Evolutionary conservation across 2,113 vertebrate species (phyloP).

Genomic region (Symphodus melops): DNA sequence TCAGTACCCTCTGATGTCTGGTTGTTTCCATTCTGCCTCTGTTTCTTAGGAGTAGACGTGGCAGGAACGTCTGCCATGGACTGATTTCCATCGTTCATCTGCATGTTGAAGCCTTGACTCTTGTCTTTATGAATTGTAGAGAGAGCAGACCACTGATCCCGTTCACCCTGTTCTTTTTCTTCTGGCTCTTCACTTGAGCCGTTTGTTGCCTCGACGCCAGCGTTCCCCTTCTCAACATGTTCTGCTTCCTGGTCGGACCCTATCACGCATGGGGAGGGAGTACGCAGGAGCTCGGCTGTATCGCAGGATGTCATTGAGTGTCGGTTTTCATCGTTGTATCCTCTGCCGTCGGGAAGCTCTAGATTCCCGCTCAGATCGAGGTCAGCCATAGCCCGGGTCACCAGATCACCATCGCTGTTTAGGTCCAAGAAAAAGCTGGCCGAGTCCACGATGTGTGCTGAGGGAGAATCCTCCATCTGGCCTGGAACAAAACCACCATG

Average conservation of each 20-base stretch:
- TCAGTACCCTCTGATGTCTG: conserved; percentile 4
- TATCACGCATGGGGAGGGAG: conserved; percentile 48
- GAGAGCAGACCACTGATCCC: conserved; percentile 54
- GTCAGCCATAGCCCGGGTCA: conserved; percentile 74
- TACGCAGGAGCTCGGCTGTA: conserved; percentile 64
- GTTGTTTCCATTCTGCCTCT: conserved; percentile 34
- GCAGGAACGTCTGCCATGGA: conserved; percentile 65
- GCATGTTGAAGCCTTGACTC: conserved; percentile 33
- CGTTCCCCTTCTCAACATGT: background rate
- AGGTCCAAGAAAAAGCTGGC: conserved; percentile 80
- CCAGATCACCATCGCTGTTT: conserved; percentile 74
- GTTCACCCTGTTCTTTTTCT: conserved; percentile 1
- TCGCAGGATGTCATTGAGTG: conserved; percentile 66
- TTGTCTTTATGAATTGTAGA: conserved; percentile 61
- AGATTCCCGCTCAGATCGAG: conserved; percentile 73
- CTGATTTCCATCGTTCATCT: conserved; percentile 34
- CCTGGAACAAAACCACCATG: conserved; percentile 59
- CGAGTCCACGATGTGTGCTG: conserved; percentile 54
- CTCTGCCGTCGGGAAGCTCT: conserved; percentile 42
- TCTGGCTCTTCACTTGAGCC: background rate
- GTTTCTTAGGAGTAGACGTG: conserved; percentile 89
- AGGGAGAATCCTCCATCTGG: conserved; percentile 36
- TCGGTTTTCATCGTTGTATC: conserved; percentile 17
- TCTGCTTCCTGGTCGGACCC: conserved; percentile 60
- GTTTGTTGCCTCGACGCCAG: conserved; percentile 2